Conservation (phyloP, 2,797 vertebrate species). For the Sciurus carolinensis region DNA sequence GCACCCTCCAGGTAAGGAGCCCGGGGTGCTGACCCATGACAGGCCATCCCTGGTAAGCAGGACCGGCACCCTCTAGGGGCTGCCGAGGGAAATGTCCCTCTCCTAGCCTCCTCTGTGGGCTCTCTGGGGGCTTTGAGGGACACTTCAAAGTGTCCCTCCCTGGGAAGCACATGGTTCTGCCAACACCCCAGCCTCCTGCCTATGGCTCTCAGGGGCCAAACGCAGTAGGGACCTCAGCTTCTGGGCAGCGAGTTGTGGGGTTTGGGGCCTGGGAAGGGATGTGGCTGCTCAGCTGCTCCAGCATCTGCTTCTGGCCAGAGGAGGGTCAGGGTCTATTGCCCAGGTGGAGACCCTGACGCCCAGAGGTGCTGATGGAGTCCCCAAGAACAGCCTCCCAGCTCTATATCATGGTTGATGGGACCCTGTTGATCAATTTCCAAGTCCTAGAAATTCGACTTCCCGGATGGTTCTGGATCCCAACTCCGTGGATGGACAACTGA, state of each 20-base stretch:
- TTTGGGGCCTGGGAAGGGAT: not conserved
- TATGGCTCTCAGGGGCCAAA: not conserved
- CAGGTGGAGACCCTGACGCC: not conserved
- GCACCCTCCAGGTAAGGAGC: no score
- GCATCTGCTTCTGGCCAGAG: not conserved
- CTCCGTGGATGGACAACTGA: not conserved
- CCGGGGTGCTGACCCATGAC: no score
- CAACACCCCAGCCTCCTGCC: not conserved
- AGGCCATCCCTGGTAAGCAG: no score
- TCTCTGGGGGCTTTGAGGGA: not conserved
- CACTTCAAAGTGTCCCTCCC: not conserved
- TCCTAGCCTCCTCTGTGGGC: not conserved
- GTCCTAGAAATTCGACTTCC: not conserved
- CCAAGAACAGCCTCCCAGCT: no score
- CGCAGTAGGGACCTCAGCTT: not conserved
- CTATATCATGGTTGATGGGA: no score
- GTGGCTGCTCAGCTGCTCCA: not conserved
- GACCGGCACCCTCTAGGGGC: no score
- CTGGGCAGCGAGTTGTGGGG: not conserved
- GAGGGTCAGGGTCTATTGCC: no score
- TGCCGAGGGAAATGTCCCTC: no score
- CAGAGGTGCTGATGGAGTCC: no score
- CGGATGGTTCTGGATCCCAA: accelerated
- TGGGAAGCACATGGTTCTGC: not conserved
- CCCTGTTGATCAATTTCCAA: no score